phyloP scores from a whole-genome alignment of 64 coral and sea anemone species.

The Actinia tenebrosa region DNA sequence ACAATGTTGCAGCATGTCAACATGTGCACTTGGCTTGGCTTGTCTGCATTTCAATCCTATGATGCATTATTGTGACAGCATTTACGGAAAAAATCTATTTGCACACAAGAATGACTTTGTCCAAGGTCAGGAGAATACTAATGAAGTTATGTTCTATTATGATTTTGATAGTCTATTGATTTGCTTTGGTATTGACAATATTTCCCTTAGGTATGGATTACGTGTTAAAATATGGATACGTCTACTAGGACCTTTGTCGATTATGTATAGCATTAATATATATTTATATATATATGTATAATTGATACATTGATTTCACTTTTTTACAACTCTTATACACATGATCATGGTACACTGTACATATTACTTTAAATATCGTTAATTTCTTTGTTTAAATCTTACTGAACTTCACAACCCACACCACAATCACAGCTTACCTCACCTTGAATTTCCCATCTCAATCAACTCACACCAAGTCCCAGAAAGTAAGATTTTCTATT shows the following conservation, averaged over 20 bases:
- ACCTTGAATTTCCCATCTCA: background rate
- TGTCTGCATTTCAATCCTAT: too few species aligned
- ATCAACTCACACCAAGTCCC: background rate
- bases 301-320: conserved; percentile 4
- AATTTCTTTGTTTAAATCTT: conserved; percentile 9
- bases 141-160: background rate
- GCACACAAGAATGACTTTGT: too few species aligned
- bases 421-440: background rate
- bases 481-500: background rate
- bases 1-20: too few species aligned
- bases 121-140: too few species aligned
- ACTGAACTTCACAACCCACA: background rate
- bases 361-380: conserved; percentile 27
- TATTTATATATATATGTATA: conserved; percentile 4
- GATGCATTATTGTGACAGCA: too few species aligned
- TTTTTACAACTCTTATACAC: conserved; percentile 24
- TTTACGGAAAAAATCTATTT: too few species aligned
- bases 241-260: background rate
- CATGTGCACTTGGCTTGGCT: too few species aligned
- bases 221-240: background rate
- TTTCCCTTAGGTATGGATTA: background rate
- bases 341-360: conserved; percentile 20
- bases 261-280: conserved; percentile 10
- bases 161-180: background rate
- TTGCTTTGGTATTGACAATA: too few species aligned